Percentiles rank a stretch among this genome's conserved stretches.
Evolutionary conservation across 2,113 vertebrate species (phyloP).

Genomic region (Bungarus multicinctus): DNA sequence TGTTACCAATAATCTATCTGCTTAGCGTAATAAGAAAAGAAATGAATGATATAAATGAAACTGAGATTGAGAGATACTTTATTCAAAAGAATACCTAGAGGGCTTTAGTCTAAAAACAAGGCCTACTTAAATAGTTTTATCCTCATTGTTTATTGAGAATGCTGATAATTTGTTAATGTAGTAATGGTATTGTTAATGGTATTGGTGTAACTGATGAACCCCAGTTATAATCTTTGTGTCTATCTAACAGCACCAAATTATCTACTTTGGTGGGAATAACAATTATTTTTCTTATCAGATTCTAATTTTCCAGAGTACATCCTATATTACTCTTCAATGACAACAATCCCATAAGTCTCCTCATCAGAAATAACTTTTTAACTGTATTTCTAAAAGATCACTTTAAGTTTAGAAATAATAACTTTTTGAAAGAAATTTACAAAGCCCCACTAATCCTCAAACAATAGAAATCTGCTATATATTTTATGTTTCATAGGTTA

Average conservation of each 20-base stretch:
- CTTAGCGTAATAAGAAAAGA: background rate
- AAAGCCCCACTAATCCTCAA: background rate
- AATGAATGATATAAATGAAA: background rate
- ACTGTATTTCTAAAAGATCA: background rate
- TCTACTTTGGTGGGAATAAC: background rate
- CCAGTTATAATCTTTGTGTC: background rate
- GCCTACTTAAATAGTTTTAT: background rate
- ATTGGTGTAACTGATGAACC: background rate
- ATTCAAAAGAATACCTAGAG: background rate
- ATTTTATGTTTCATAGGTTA: background rate
- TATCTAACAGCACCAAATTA: background rate
- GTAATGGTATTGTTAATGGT: background rate
- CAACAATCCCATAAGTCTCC: background rate
- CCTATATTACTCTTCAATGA: background rate
- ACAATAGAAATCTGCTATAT: background rate
- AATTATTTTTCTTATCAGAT: background rate
- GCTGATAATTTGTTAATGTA: background rate
- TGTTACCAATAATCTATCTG: background rate
- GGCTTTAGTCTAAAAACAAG: background rate
- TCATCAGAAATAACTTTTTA: background rate
- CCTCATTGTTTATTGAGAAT: background rate
- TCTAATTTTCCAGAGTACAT: background rate
- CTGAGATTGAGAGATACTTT: background rate
- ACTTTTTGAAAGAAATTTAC: background rate
- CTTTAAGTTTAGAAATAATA: background rate